Base-by-base conservation (phyloP, 1,140 invertebrate species). In the Anthonomus grandis region DNA sequence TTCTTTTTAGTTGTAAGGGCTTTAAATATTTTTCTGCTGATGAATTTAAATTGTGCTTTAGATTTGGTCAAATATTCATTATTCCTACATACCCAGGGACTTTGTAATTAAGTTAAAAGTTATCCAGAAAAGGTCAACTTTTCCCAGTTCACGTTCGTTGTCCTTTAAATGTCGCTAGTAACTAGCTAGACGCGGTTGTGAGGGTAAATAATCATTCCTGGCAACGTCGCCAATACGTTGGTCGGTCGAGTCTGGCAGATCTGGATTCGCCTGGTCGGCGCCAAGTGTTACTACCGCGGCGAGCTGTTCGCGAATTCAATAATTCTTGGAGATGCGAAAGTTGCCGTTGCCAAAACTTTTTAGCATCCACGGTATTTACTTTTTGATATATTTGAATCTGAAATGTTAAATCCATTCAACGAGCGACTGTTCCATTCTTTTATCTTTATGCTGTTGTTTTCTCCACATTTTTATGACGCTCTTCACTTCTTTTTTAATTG, bases 171-270 rank as follows among this genome's bases (percentile, higher is more conserved):
- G 3, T 41, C 17, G 9, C n/a, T 4, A 19, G 17, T 12, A 22
- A 19, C 21, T 23, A 22, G 3, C 13, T 21, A 2, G 10, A 10
- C 10, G 19, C 38, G 13, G 9, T 10, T 9, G 13, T 41, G 38
- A 41, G 6, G 19, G 15, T 10, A 12, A 54, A 45, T 34, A 45
- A 44, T 12, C 12, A 38, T 17, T 41, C 19, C 6, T 27, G 36
- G 23, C 45, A 55, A 55, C 45, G 27, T 9, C 12, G 45, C 15
- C n/a, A 23, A n/a, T n/a, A n/a, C n/a, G n/a, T n/a, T n/a, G n/a
- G n/a, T n/a, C 46, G 54, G 37, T 49, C 34, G 54, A 57, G 54
- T 57, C 54, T 57, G 54, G 54, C 44, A 48, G 54, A 57, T 57
- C 24, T 45, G 37, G 46, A 57, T 48, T 57, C 54, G 54, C 25